phyloP scores from a whole-genome alignment of 2,888 invertebrate species.

The Clostera curtula region DNA sequence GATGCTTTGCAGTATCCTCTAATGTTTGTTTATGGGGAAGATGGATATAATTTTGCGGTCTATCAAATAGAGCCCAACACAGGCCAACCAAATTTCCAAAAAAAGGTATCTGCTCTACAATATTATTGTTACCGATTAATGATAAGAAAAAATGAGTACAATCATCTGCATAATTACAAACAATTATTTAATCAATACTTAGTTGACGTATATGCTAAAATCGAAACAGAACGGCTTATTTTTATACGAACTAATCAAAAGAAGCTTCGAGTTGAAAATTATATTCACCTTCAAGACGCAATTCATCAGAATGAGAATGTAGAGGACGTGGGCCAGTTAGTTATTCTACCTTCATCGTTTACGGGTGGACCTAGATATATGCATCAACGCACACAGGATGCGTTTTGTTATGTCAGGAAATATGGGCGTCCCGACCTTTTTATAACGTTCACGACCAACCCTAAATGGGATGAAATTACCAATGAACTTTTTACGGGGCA shows the following conservation, averaged over 20 bases:
- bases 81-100: conserved; percentile 3
- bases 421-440: too few relatives aligned
- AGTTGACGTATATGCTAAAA: conserved; percentile 6
- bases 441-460: conserved; percentile 2
- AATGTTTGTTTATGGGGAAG: conserved; percentile 1
- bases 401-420: too few relatives aligned
- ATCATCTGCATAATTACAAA: conserved; percentile 1
- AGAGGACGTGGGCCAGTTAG: neutral
- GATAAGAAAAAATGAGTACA: conserved; percentile 3
- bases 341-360: conserved; percentile 1
- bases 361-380: conserved; percentile 1
- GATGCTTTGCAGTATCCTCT: conserved; percentile 4
- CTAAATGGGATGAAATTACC: conserved; percentile 1
- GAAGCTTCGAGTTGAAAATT: too few relatives aligned
- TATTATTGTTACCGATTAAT: conserved; percentile 3
- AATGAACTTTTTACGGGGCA: neutral
- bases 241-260: conserved; percentile 2
- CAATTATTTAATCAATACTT: conserved; percentile 3
- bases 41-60: conserved; percentile 3
- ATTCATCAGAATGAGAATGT: neutral
- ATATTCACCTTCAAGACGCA: conserved; percentile 1
- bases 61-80: conserved; percentile 1
- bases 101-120: neutral
- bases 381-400: too few relatives aligned
- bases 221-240: too few relatives aligned